phyloP scores from a whole-genome alignment of 2,113 vertebrate species.

The Setophaga petechia region DNA sequence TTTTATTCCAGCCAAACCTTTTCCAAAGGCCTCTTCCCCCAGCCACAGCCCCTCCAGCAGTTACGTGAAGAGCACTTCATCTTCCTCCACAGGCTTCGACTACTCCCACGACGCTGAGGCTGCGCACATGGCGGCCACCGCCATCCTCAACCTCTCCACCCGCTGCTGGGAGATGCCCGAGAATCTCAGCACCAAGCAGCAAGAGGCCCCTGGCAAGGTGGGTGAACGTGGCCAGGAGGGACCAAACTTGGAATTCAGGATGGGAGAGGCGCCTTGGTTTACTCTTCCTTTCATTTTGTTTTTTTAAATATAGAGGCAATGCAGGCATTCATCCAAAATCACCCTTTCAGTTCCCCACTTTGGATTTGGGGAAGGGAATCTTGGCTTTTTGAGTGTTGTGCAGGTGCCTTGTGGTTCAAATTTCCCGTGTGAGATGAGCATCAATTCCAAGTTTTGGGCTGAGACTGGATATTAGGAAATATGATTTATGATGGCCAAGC shows the following conservation, averaged over 20 bases:
- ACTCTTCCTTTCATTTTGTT: not conserved
- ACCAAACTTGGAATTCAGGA: not conserved
- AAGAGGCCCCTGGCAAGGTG: constrained; percentile 85
- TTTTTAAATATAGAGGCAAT: not conserved
- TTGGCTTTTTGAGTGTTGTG: not conserved
- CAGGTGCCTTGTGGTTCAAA: not conserved
- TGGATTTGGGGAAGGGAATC: not conserved
- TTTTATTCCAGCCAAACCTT: constrained; percentile 82
- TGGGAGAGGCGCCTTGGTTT: not conserved
- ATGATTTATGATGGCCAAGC: not conserved
- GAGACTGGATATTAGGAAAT: not conserved
- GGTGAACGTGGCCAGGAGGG: not conserved
- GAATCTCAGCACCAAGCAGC: constrained; percentile 94
- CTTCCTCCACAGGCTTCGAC: constrained; percentile 88
- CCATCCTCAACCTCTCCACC: constrained; percentile 97
- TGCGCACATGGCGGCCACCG: constrained; percentile 96
- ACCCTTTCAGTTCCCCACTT: rapidly evolving
- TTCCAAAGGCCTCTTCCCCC: constrained; percentile 86
- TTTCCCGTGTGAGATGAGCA: not conserved
- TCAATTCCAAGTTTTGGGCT: not conserved
- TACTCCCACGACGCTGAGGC: constrained; percentile 95
- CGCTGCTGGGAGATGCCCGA: constrained; percentile 98
- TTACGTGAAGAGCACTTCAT: constrained; percentile 83
- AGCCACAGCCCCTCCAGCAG: constrained; percentile 84
- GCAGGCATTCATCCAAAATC: not conserved